These are phyloP conservation scores for Pseudococcus jackbeardsleyi DNA, from an alignment of 2,888 invertebrate genomes.

Conservation along the genomic window DNA sequence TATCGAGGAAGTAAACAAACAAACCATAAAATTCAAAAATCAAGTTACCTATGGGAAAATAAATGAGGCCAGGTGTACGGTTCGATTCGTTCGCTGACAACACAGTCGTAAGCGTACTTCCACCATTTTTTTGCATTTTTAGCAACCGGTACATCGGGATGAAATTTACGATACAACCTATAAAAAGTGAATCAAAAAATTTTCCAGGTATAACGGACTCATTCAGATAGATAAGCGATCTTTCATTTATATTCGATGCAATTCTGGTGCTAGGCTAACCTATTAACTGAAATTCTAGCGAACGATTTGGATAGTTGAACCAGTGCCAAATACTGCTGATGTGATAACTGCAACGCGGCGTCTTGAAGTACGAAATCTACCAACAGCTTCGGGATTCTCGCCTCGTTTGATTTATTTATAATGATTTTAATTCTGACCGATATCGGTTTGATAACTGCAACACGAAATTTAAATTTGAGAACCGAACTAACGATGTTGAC, in stretches of 20 bases:
- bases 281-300: constrained; percentile 77
- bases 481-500: too few species aligned
- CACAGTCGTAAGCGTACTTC: constrained; percentile 80
- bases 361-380: constrained; percentile 81
- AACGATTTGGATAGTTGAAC: constrained; percentile 71
- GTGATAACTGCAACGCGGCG: constrained; percentile 80
- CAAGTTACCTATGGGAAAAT: constrained; percentile 75
- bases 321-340: constrained; percentile 77
- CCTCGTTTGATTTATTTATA: constrained; percentile 77
- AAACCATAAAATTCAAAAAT: not conserved
- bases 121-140: constrained; percentile 80
- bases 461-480: not conserved
- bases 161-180: constrained; percentile 77
- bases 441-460: constrained; percentile 82
- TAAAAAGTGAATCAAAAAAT: constrained; percentile 63
- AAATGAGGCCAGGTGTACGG: constrained; percentile 84
- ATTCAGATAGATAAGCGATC: not conserved
- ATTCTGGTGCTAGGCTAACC: constrained; percentile 70
- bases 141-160: constrained; percentile 74
- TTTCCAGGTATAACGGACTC: not conserved
- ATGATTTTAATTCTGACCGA: constrained; percentile 84
- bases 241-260: not conserved
- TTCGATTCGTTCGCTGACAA: constrained; percentile 79
- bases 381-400: constrained; percentile 76
- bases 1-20: not conserved